phyloP scores from a whole-genome alignment of 2,888 invertebrate genomes.

The Ecliptopera silaceata region DNA sequence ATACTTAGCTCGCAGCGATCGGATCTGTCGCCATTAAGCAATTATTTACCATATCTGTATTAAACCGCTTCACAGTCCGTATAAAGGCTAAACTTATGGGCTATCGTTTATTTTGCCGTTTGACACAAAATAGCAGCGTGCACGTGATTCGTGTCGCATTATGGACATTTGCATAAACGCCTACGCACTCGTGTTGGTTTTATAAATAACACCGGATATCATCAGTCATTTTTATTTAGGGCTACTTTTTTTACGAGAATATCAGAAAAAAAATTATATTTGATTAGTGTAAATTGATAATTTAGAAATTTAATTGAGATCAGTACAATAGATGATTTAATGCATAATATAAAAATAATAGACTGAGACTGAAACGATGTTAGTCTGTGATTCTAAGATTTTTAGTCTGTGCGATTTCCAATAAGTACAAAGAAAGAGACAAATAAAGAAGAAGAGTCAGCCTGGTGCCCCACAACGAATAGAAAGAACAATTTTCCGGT shows the following conservation, averaged over 20 bases:
- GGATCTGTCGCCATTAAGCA: conserved; percentile 13
- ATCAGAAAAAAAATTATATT: background rate
- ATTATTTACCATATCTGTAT: conserved; percentile 34
- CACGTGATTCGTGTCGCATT: conserved; percentile 15
- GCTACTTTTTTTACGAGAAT: background rate
- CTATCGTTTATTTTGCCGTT: conserved; percentile 18
- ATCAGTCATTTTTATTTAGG: background rate
- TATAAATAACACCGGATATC: conserved; percentile 21
- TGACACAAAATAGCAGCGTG: conserved; percentile 8
- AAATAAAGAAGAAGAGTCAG: too few species aligned
- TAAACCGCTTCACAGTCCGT: conserved; percentile 14
- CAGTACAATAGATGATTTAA: too few species aligned
- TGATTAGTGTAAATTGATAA: too few species aligned
- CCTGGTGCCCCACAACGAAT: too few species aligned
- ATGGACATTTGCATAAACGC: conserved; percentile 25
- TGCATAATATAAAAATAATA: too few species aligned
- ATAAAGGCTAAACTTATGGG: conserved; percentile 24
- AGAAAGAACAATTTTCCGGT: too few species aligned
- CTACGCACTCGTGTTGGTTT: conserved; percentile 6
- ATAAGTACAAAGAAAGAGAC: too few species aligned
- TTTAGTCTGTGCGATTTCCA: too few species aligned
- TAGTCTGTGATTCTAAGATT: too few species aligned
- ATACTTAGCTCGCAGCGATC: background rate
- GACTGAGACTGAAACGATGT: too few species aligned
- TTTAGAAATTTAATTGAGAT: too few species aligned